Evolutionary conservation across 2,797 vertebrate species (phyloP).

Genomic region (Gobio occitaniae): DNA sequence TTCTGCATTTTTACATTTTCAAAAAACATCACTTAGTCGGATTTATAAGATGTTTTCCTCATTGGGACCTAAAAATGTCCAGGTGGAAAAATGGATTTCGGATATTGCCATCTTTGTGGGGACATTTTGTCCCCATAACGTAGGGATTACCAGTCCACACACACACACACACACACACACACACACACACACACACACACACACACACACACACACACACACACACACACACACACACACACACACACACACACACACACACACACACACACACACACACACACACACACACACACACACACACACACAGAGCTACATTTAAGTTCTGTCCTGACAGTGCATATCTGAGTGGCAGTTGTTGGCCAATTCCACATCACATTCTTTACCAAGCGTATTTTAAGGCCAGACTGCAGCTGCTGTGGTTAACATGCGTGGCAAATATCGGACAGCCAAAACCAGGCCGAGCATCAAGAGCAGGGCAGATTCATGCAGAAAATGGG

Average conservation of each 20-base stretch:
- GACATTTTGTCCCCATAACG: too few species aligned
- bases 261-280: neutral
- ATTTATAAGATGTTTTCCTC: too few species aligned
- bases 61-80: too few species aligned
- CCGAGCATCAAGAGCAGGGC: neutral
- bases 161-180: too few species aligned
- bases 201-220: too few species aligned
- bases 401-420: slow-evolving; percentile 51
- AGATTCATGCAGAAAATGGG: neutral
- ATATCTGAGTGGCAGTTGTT: slow-evolving; percentile 35
- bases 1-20: too few species aligned
- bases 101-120: too few species aligned
- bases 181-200: too few species aligned
- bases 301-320: neutral
- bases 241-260: neutral
- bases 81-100: too few species aligned
- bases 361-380: slow-evolving; percentile 28
- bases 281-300: slow-evolving; percentile 30
- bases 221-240: slow-evolving; percentile 29
- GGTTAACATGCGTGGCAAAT: slow-evolving; percentile 35
- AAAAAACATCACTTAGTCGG: too few species aligned
- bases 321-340: slow-evolving; percentile 16
- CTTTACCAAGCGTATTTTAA: slow-evolving; percentile 49
- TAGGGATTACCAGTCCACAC: too few species aligned
- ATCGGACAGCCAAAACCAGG: slow-evolving; percentile 2